Conservation (phyloP, 1,140 invertebrate species). For the Zeugodacus cucurbitae region DNA sequence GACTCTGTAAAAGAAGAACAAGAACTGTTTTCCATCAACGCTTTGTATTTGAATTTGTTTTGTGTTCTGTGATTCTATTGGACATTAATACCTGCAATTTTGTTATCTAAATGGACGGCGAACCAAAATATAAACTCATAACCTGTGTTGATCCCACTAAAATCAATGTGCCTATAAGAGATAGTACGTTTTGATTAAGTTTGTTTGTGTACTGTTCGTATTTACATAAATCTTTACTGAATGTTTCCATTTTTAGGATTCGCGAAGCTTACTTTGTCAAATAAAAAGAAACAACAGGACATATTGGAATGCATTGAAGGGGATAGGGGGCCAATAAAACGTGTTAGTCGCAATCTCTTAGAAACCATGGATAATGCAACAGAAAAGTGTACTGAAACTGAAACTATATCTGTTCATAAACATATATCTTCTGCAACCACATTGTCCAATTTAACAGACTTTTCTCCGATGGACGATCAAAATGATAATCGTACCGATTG, state of each 20-base stretch:
- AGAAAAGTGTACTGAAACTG: neutral
- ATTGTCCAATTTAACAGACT: neutral
- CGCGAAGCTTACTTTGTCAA: conserved; percentile 59
- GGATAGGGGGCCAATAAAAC: neutral
- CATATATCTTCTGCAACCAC: neutral
- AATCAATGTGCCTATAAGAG: conserved; percentile 56
- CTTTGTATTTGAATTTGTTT: neutral
- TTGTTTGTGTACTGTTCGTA: neutral
- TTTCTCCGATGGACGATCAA: neutral
- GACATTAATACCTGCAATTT: neutral
- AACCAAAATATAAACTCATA: conserved; percentile 57
- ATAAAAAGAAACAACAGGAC: conserved; percentile 51
- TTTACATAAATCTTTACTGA: neutral
- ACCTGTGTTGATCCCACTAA: conserved; percentile 55
- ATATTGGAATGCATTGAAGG: neutral
- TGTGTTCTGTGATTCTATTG: neutral
- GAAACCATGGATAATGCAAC: neutral
- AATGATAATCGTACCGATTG: neutral
- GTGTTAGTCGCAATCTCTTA: conserved; percentile 48
- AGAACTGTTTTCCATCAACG: neutral
- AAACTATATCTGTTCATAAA: neutral
- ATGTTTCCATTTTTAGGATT: conserved; percentile 47
- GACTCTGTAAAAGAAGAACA: neutral
- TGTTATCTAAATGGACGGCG: conserved; percentile 40
- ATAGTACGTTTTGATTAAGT: conserved; percentile 45